These are phyloP conservation scores for Hemitrygon akajei DNA, from an alignment of 2,797 vertebrate species.

Conservation along the genomic window DNA sequence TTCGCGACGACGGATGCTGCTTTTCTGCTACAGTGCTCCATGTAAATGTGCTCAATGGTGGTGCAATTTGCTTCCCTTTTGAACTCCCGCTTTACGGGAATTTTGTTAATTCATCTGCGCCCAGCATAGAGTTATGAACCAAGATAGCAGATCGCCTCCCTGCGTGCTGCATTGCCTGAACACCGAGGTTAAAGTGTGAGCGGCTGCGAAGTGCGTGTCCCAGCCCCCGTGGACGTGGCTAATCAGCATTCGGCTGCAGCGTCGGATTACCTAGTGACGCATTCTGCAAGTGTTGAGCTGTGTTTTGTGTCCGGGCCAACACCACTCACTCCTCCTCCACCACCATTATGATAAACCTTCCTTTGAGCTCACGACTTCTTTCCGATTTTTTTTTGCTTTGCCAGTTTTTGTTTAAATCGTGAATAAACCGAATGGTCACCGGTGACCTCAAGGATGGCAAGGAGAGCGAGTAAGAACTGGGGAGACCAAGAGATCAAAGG, in stretches of 20 bases:
- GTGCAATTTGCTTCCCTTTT: too few species aligned
- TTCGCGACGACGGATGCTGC: too few species aligned
- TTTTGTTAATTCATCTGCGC: too few species aligned
- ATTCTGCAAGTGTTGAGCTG: background rate
- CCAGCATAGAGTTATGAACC: background rate
- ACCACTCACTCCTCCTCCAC: background rate
- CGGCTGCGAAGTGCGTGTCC: background rate
- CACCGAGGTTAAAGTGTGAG: too few species aligned
- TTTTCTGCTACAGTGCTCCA: too few species aligned
- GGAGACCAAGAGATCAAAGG: slow-evolving; percentile 78
- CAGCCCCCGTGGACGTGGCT: background rate
- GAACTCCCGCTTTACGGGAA: too few species aligned
- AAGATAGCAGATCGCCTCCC: too few species aligned
- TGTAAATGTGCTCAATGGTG: too few species aligned
- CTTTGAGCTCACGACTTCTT: background rate
- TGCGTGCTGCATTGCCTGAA: background rate
- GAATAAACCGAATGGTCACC: background rate
- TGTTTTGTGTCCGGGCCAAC: background rate
- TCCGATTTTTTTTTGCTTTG: too few species aligned
- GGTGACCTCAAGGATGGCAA: slow-evolving; percentile 62
- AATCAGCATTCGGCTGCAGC: background rate
- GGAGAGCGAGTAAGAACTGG: slow-evolving; percentile 77
- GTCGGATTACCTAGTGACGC: background rate
- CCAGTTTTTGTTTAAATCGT: background rate
- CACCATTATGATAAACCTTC: background rate